These are phyloP conservation scores for Dysmachus trigonus DNA, from an alignment of 2,888 invertebrate genomes.

Conservation along the genomic window DNA sequence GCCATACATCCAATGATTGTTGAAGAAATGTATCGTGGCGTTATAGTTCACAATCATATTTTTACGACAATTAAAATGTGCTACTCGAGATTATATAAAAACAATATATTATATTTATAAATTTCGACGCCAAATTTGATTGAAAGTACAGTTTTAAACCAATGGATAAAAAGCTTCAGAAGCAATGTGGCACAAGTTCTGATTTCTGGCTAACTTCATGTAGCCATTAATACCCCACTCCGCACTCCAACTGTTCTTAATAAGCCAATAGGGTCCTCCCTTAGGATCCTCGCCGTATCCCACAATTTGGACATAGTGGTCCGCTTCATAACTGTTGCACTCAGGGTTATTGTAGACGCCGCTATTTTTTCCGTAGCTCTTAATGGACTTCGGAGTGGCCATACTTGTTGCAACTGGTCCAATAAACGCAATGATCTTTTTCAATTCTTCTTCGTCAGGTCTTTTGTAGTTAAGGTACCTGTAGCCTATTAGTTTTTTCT, in stretches of 20 bases:
- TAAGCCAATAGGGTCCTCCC: conserved; percentile 44
- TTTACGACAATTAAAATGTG: too few relatives aligned
- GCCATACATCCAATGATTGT: too few relatives aligned
- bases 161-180: conserved; percentile 80
- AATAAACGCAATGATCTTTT: conserved; percentile 36
- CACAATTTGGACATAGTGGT: conserved; percentile 6
- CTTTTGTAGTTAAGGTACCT: neutral
- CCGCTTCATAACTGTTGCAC: neutral
- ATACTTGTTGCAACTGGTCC: conserved; percentile 44
- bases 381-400: conserved; percentile 2
- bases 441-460: conserved; percentile 41
- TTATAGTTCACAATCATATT: too few relatives aligned
- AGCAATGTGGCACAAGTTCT: conserved; percentile 82
- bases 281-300: conserved; percentile 42
- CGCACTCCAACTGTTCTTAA: conserved; percentile 72
- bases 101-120: too few relatives aligned
- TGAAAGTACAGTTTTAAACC: conserved; percentile 66
- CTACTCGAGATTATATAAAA: too few relatives aligned
- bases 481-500: neutral
- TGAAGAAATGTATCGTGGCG: too few relatives aligned
- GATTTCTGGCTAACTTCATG: conserved; percentile 83
- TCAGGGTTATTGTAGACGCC: conserved; percentile 40
- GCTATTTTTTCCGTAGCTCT: neutral
- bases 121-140: too few relatives aligned
- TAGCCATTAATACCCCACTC: conserved; percentile 70